Percentiles rank a stretch among this genome's conserved stretches.
Evolutionary conservation across 2,797 vertebrate species (phyloP).

Genomic region (Clarias platycephalus): DNA sequence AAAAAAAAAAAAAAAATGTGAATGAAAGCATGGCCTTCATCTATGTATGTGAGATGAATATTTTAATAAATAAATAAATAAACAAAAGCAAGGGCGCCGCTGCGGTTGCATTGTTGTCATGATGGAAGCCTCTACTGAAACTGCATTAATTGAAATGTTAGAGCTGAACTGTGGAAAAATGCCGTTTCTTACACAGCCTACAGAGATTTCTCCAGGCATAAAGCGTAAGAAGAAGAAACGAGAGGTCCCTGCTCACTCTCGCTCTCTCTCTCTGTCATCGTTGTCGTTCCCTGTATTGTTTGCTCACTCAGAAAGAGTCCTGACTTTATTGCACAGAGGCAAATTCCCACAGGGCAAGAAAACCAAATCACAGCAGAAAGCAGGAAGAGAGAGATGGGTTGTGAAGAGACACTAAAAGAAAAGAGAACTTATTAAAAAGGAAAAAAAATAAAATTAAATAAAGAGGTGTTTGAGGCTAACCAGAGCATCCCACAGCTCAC

Average conservation of each 20-base stretch:
- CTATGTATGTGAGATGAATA: neutral
- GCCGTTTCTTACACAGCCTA: constrained; percentile 27
- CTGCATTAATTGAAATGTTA: neutral
- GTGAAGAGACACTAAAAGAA: neutral
- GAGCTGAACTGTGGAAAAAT: neutral
- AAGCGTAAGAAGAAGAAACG: constrained; percentile 64
- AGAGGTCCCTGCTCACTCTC: neutral
- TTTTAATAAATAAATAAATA: neutral
- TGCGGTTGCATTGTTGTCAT: neutral
- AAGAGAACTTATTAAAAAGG: constrained; percentile 22
- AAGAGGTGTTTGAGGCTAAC: constrained; percentile 26
- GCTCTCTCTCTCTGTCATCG: constrained; percentile 52
- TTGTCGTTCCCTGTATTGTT: constrained; percentile 65
- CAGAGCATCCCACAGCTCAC: constrained; percentile 41
- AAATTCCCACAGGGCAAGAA: constrained; percentile 54
- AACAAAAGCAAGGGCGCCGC: neutral
- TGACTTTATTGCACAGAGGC: constrained; percentile 72
- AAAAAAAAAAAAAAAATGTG: neutral
- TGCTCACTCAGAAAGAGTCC: constrained; percentile 69
- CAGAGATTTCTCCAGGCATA: constrained; percentile 32
- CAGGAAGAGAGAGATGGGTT: neutral
- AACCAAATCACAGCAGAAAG: neutral
- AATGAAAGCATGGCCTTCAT: neutral
- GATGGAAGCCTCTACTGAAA: neutral
- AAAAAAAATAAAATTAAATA: neutral